These are phyloP conservation scores for Poecile atricapillus DNA, from an alignment of 2,113 vertebrate species.

Conservation along the genomic window DNA sequence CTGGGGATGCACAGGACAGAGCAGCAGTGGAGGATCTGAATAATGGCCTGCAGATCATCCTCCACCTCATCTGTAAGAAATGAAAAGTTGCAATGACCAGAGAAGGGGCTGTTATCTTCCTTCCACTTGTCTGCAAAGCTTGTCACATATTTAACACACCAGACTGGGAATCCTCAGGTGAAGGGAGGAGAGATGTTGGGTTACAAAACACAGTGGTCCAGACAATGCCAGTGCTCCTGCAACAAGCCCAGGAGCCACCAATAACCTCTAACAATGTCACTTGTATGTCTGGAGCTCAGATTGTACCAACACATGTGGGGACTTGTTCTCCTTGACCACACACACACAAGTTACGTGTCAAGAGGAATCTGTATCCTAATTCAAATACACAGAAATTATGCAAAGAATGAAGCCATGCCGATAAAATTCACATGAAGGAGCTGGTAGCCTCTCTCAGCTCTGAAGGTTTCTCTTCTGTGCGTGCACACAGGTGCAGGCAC, in stretches of 20 bases:
- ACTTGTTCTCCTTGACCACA: neutral
- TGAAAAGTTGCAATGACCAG: neutral
- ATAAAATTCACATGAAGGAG: neutral
- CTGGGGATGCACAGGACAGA: constrained; percentile 1
- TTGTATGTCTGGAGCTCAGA: neutral
- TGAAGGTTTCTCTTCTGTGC: constrained; percentile 22
- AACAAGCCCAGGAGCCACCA: neutral
- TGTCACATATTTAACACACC: neutral
- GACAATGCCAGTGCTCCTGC: neutral
- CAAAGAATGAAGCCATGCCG: constrained; percentile 16
- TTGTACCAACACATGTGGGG: rapidly evolving
- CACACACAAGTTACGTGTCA: neutral
- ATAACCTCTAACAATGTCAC: neutral
- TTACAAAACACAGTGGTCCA: neutral
- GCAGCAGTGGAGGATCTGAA: neutral
- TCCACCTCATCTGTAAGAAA: neutral
- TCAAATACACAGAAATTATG: neutral
- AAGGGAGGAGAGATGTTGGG: neutral
- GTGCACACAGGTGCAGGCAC: neutral
- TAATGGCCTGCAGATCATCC: neutral
- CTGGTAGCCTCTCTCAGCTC: neutral
- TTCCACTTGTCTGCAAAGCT: neutral
- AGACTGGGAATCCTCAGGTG: neutral
- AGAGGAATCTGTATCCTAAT: neutral
- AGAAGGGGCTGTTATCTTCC: neutral